Percentiles rank a stretch among this genome's conserved stretches.
phyloP scores from a whole-genome alignment of 2,113 vertebrate species.

The Gopherus flavomarginatus region DNA sequence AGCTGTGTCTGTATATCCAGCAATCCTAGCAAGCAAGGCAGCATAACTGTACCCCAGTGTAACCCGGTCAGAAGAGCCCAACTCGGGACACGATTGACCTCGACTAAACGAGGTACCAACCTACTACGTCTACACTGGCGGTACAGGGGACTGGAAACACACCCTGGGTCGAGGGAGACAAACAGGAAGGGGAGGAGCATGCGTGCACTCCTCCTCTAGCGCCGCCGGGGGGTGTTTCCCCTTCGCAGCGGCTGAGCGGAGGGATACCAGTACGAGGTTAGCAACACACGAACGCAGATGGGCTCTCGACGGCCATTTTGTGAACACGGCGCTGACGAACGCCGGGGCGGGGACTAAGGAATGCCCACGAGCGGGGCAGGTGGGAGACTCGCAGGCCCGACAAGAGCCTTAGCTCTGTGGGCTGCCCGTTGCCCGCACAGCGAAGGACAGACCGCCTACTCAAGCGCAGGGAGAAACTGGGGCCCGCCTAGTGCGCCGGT shows the following conservation, averaged over 20 bases:
- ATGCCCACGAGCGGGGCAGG: not conserved
- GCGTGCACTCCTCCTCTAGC: not conserved
- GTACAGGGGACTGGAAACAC: too few relatives aligned
- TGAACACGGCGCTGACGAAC: not conserved
- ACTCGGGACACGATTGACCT: not conserved
- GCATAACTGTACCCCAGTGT: not conserved
- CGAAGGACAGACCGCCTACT: not conserved
- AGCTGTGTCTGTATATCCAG: not conserved
- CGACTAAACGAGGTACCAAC: too few relatives aligned
- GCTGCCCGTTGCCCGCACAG: too few relatives aligned
- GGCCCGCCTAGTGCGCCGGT: fast-evolving
- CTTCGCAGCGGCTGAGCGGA: not conserved
- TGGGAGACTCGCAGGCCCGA: not conserved
- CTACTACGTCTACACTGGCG: too few relatives aligned
- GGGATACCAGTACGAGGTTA: not conserved
- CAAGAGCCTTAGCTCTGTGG: fast-evolving
- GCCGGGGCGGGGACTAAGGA: not conserved
- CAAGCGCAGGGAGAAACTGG: too few relatives aligned
- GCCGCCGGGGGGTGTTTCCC: not conserved
- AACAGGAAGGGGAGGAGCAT: too few relatives aligned
- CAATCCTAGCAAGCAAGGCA: not conserved
- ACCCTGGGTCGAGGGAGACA: fast-evolving
- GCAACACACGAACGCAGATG: not conserved
- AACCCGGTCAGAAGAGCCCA: not conserved
- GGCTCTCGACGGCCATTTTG: slow-evolving; percentile 27